phyloP scores from a whole-genome alignment of 2,113 vertebrate genomes.

The Ophthalmolycus amberensis region DNA sequence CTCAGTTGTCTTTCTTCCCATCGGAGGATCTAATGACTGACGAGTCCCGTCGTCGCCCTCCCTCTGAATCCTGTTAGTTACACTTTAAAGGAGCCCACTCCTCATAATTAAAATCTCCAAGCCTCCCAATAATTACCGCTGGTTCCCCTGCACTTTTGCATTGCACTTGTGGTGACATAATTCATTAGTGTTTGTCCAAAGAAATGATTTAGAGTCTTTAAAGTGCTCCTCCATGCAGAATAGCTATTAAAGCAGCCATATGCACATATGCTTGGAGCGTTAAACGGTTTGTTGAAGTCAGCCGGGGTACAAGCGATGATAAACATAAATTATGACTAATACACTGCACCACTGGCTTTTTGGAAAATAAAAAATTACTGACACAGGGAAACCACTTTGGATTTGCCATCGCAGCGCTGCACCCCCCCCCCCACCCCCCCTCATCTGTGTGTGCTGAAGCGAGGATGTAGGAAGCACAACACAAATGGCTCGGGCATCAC shows the following conservation, averaged over 20 bases:
- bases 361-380: slow-evolving; percentile 96
- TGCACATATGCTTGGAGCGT: slow-evolving; percentile 91
- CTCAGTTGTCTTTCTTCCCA: neutral
- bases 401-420: slow-evolving; percentile 88
- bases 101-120: slow-evolving; percentile 66
- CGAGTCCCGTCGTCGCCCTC: slow-evolving; percentile 21
- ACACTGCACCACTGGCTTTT: slow-evolving; percentile 97
- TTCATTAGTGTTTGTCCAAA: slow-evolving; percentile 86
- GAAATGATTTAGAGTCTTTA: slow-evolving; percentile 84
- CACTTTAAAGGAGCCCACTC: slow-evolving; percentile 63
- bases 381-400: slow-evolving; percentile 96
- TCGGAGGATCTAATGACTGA: slow-evolving; percentile 11
- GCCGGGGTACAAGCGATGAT: slow-evolving; percentile 94
- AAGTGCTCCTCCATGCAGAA: slow-evolving; percentile 97
- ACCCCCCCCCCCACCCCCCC: slow-evolving; percentile 74
- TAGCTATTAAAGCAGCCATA: slow-evolving; percentile 96
- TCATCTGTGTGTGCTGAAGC: slow-evolving; percentile 94
- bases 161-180: slow-evolving; percentile 81
- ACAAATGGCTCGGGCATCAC: slow-evolving; percentile 95
- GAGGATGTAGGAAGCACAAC: slow-evolving; percentile 94
- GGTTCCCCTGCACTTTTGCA: slow-evolving; percentile 74
- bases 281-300: slow-evolving; percentile 99
- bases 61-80: slow-evolving; percentile 62
- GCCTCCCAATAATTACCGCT: slow-evolving; percentile 76
- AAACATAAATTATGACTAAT: slow-evolving; percentile 99